Evolutionary conservation across 2,113 vertebrate species (phyloP).

Genomic region (Myodes glareolus): DNA sequence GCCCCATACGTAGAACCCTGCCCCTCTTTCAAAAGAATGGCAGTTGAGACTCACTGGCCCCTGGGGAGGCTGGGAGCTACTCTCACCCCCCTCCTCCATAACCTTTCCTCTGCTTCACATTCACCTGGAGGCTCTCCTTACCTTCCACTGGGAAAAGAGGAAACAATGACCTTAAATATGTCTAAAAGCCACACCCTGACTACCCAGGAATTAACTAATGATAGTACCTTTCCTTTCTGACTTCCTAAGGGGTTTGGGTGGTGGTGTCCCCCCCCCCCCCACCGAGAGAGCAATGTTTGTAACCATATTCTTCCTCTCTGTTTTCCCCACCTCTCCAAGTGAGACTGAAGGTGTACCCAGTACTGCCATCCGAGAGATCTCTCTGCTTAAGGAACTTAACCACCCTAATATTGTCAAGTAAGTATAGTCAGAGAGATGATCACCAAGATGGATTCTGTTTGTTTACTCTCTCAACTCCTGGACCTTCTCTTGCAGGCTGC

Average conservation of each 20-base stretch:
- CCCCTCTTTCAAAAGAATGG: slow-evolving; percentile 69
- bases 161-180: slow-evolving; percentile 48
- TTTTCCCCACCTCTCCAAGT: slow-evolving; percentile 82
- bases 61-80: slow-evolving; percentile 33
- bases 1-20: slow-evolving; percentile 76
- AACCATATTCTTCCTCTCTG: slow-evolving; percentile 65
- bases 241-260: slow-evolving; percentile 24
- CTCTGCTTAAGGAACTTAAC: slow-evolving; percentile 95
- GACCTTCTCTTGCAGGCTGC: slow-evolving; percentile 85
- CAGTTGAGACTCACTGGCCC: slow-evolving; percentile 76
- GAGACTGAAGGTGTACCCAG: slow-evolving; percentile 97
- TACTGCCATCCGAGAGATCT: slow-evolving; percentile 96
- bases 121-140: slow-evolving; percentile 24
- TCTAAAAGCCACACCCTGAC: slow-evolving; percentile 46
- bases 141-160: background rate
- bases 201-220: slow-evolving; percentile 43
- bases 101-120: background rate
- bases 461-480: slow-evolving; percentile 21
- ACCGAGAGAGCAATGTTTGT: slow-evolving; percentile 59
- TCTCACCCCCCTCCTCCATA: background rate
- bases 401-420: slow-evolving; percentile 98
- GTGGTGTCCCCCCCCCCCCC: background rate
- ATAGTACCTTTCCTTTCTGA: background rate
- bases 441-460: background rate
- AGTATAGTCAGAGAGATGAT: slow-evolving; percentile 68